phyloP scores from a whole-genome alignment of 35 echinoderm and acorn worm genomes.

The Heliocidaris erythrogramma region DNA sequence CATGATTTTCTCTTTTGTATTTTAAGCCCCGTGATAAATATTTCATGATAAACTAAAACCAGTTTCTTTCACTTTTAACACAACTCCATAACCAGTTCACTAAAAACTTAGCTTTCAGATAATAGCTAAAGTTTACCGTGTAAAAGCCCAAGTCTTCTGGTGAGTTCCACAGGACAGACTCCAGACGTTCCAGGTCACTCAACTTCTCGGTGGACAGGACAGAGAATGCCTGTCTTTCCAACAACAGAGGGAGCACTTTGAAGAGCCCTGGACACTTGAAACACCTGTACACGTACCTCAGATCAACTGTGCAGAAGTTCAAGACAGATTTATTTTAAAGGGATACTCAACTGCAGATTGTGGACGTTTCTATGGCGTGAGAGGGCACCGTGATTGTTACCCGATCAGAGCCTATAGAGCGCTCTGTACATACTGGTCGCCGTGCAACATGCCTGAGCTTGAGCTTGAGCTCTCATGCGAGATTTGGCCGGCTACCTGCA shows the following conservation, averaged over 20 bases:
- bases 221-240: not conserved
- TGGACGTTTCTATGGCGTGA: no score
- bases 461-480: no score
- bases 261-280: constrained; percentile 29
- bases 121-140: not conserved
- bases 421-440: no score
- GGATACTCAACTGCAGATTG: no score
- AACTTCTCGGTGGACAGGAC: not conserved
- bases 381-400: no score
- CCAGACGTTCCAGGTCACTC: not conserved
- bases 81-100: no score
- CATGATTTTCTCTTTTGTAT: no score
- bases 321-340: no score
- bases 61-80: not conserved
- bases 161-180: not conserved
- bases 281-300: not conserved
- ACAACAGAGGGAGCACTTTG: constrained; percentile 23
- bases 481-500: no score
- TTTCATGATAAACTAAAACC: not conserved
- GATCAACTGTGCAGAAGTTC: constrained; percentile 3
- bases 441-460: no score
- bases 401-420: no score
- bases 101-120: not conserved
- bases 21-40: not conserved
- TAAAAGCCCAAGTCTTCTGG: constrained; percentile 24